These are phyloP conservation scores for Notodonta ziczac DNA, from an alignment of 2,888 invertebrate species.

Conservation along the genomic window DNA sequence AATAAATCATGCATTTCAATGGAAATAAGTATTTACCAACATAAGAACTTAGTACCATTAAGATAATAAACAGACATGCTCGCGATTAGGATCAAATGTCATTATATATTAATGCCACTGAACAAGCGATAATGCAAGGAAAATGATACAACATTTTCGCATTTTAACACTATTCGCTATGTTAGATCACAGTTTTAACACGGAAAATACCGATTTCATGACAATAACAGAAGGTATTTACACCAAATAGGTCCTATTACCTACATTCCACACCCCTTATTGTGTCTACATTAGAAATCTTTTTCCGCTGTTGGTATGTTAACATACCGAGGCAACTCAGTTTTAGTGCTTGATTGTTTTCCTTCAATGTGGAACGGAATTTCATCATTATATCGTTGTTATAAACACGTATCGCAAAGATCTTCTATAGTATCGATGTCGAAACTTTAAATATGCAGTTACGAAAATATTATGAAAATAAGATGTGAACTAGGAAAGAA, in stretches of 20 bases:
- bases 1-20: background rate
- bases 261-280: background rate
- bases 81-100: slow-evolving; percentile 31
- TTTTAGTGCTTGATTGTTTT: slow-evolving; percentile 54
- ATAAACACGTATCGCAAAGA: background rate
- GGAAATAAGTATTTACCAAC: background rate
- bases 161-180: slow-evolving; percentile 14
- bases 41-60: background rate
- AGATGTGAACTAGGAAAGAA: background rate
- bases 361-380: slow-evolving; percentile 43
- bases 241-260: background rate
- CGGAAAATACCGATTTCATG: background rate
- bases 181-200: slow-evolving; percentile 7
- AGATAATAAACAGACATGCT: slow-evolving; percentile 17
- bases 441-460: background rate
- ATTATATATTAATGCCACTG: slow-evolving; percentile 22
- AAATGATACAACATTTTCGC: slow-evolving; percentile 19
- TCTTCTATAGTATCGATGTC: background rate
- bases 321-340: slow-evolving; percentile 51
- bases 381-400: slow-evolving; percentile 17
- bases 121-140: slow-evolving; percentile 24
- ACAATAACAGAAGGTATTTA: background rate
- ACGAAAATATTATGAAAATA: background rate
- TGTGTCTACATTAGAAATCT: slow-evolving; percentile 52
- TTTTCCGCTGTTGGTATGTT: slow-evolving; percentile 46